Evolutionary conservation across 2,888 invertebrate genomes (phyloP).

Genomic region (Miltochrista miniata): DNA sequence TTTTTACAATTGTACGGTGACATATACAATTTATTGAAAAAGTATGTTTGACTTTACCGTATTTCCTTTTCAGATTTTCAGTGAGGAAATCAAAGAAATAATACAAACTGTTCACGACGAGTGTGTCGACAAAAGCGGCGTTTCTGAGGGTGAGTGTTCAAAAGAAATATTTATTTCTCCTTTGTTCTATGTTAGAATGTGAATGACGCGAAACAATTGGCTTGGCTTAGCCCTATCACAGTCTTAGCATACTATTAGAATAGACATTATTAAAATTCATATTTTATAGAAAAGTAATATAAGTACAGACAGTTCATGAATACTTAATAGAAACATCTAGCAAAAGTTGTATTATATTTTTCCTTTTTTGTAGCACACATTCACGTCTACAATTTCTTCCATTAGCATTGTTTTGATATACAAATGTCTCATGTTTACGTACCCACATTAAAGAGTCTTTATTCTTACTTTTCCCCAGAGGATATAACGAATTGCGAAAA

Average conservation of each 20-base stretch:
- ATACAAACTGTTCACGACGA: slow-evolving; percentile 77
- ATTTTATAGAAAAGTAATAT: background rate
- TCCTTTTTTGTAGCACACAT: background rate
- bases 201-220: slow-evolving; percentile 66
- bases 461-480: slow-evolving; percentile 76
- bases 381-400: slow-evolving; percentile 19
- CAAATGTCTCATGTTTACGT: slow-evolving; percentile 59
- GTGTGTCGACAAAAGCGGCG: slow-evolving; percentile 76
- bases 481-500: slow-evolving; percentile 82
- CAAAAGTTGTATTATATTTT: background rate
- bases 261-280: slow-evolving; percentile 5
- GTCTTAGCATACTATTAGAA: slow-evolving; percentile 17
- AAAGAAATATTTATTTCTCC: slow-evolving; percentile 68
- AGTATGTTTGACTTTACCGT: slow-evolving; percentile 36
- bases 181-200: slow-evolving; percentile 70
- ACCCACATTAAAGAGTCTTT: slow-evolving; percentile 74
- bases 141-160: slow-evolving; percentile 74
- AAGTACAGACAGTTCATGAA: background rate
- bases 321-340: background rate
- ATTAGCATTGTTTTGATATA: slow-evolving; percentile 51
- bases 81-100: slow-evolving; percentile 80
- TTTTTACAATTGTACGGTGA: no score
- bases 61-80: slow-evolving; percentile 68
- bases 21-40: background rate
- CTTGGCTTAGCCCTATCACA: slow-evolving; percentile 51